Evolutionary conservation across 2,797 vertebrate species (phyloP).

Genomic region (Acridotheres tristis): DNA sequence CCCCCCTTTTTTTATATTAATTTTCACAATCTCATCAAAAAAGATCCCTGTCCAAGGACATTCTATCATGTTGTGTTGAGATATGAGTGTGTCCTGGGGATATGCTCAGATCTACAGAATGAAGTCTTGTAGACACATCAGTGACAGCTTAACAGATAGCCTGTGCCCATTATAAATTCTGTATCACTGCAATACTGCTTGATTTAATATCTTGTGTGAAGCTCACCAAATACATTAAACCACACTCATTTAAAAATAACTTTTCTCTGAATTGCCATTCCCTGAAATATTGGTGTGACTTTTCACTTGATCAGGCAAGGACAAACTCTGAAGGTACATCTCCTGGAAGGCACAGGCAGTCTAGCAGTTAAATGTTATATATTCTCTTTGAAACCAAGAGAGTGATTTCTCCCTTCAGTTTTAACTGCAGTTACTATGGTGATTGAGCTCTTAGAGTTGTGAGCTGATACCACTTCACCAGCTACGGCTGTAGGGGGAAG

Average conservation of each 20-base stretch:
- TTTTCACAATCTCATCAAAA: not conserved
- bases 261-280: not conserved
- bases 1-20: not conserved
- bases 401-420: constrained; percentile 76
- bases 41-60: not conserved
- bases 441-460: constrained; percentile 72
- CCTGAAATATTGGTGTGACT: not conserved
- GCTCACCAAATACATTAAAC: not conserved
- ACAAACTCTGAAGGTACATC: not conserved
- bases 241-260: not conserved
- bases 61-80: not conserved
- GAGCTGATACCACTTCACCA: constrained; percentile 72
- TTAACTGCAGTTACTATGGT: constrained; percentile 80
- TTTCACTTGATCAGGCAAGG: not conserved
- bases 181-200: not conserved
- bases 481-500: constrained; percentile 22
- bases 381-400: constrained; percentile 40
- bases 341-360: not conserved
- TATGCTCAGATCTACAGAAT: not conserved
- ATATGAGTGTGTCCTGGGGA: not conserved
- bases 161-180: not conserved
- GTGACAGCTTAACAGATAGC: not conserved
- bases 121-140: not conserved
- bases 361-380: not conserved
- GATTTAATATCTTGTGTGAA: not conserved